These are phyloP conservation scores for Equus przewalskii DNA, from an alignment of 2,113 vertebrate genomes.

Conservation along the genomic window DNA sequence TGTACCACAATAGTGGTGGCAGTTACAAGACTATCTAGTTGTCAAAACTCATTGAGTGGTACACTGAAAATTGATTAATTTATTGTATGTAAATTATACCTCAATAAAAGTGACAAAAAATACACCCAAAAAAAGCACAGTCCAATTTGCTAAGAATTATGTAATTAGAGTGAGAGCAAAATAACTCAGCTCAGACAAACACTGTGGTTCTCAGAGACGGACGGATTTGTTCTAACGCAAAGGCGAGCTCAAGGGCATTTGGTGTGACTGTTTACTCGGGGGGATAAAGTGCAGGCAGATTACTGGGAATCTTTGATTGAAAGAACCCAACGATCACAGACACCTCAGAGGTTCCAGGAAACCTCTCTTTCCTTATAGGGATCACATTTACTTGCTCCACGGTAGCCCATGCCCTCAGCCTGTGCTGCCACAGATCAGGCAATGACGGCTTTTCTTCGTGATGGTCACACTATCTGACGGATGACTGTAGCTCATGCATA, in stretches of 20 bases:
- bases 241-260: neutral
- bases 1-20: neutral
- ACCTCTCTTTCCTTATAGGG: neutral
- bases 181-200: too few species aligned
- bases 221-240: neutral
- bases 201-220: neutral
- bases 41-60: neutral
- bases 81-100: neutral
- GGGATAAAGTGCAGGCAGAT: neutral
- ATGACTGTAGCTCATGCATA: fast-evolving
- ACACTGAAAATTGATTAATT: neutral
- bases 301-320: neutral
- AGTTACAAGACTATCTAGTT: fast-evolving
- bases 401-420: fast-evolving
- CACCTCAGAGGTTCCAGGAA: neutral
- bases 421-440: neutral
- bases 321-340: neutral
- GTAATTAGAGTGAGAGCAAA: neutral
- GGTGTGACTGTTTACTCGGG: neutral
- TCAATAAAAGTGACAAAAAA: neutral
- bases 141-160: neutral
- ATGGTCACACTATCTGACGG: neutral
- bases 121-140: neutral
- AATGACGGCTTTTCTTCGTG: fast-evolving
- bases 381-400: neutral